These are phyloP conservation scores for Hypomesus transpacificus DNA, from an alignment of 2,113 vertebrate genomes.

Conservation along the genomic window DNA sequence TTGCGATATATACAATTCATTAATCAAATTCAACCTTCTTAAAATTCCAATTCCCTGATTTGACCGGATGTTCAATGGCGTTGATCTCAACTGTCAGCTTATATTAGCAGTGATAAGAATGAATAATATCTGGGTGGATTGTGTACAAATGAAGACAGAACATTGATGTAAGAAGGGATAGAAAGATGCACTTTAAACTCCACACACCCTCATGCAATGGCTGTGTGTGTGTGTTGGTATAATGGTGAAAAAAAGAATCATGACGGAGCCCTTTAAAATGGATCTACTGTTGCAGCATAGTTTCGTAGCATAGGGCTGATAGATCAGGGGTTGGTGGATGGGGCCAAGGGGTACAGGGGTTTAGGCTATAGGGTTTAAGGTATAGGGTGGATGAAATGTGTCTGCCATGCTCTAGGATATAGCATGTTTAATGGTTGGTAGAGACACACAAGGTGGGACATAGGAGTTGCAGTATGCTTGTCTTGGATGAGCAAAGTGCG, in stretches of 20 bases:
- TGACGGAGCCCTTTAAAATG: constrained; percentile 76
- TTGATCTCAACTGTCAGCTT: constrained; percentile 24
- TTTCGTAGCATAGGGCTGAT: constrained; percentile 65
- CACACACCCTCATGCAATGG: constrained; percentile 64
- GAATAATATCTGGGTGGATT: constrained; percentile 19
- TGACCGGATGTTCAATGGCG: constrained; percentile 18
- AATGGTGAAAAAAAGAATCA: constrained; percentile 45
- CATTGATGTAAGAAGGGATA: constrained; percentile 66
- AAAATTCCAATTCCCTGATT: constrained; percentile 21
- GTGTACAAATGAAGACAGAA: constrained; percentile 45
- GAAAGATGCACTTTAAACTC: constrained; percentile 58
- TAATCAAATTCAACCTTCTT: not conserved
- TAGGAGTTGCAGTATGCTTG: constrained; percentile 32
- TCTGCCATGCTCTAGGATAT: constrained; percentile 35
- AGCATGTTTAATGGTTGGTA: constrained; percentile 31
- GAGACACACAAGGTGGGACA: constrained; percentile 23
- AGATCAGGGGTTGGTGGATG: constrained; percentile 24
- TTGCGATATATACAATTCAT: constrained; percentile 19
- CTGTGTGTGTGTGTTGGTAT: constrained; percentile 41
- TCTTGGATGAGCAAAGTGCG: constrained; percentile 30
- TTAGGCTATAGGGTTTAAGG: constrained; percentile 34
- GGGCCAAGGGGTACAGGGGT: constrained; percentile 7
- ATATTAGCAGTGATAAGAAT: constrained; percentile 2
- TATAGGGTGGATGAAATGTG: constrained; percentile 21
- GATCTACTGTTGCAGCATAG: constrained; percentile 73